phyloP scores from a whole-genome alignment of 2,113 vertebrate genomes.

The Uropsilus gracilis region DNA sequence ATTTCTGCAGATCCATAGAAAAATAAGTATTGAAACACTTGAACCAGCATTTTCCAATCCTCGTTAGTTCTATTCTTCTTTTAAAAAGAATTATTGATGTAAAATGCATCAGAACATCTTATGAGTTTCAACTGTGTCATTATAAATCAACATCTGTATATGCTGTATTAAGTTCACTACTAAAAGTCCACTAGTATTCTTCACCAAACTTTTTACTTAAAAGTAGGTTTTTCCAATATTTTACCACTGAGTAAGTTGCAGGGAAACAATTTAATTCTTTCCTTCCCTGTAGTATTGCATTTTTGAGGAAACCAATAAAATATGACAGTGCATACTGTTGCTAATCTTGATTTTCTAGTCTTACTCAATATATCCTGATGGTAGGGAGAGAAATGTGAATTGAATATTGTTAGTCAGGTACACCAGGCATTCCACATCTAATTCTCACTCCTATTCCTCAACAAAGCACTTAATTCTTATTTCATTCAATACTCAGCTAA shows the following conservation, averaged over 20 bases:
- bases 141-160: no score
- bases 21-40: not conserved
- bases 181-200: no score
- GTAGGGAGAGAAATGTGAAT: not conserved
- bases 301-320: not conserved
- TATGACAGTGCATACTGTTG: not conserved
- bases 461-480: not conserved
- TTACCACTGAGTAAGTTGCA: constrained; percentile 19
- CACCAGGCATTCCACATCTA: no score
- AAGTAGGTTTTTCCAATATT: not conserved
- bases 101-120: no score
- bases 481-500: not conserved
- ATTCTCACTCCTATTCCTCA: not conserved
- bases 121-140: no score
- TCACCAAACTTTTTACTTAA: not conserved
- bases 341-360: not conserved
- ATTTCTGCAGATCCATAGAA: not conserved
- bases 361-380: not conserved
- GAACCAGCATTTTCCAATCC: not conserved
- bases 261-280: not conserved
- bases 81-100: no score
- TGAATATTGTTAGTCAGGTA: not conserved
- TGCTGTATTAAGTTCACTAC: no score
- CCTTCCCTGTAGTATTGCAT: not conserved
- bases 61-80: not conserved